Percentiles rank a stretch among this genome's conserved stretches.
Evolutionary conservation across 2,888 invertebrate genomes (phyloP).

Genomic region (Parapristionchus giblindavisi): DNA sequence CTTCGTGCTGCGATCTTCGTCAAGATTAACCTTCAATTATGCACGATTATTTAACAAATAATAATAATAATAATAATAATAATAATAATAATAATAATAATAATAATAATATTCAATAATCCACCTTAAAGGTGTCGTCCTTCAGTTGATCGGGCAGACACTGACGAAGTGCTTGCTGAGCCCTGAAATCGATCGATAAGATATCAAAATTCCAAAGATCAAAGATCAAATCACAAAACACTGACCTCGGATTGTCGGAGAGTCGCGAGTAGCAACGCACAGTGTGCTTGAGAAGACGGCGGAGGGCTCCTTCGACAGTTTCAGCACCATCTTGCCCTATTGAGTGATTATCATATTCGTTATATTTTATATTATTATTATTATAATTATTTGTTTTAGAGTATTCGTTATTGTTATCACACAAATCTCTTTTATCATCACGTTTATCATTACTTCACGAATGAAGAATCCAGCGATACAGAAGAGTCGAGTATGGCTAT

Average conservation of each 20-base stretch:
- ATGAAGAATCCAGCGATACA: no score
- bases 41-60: no score
- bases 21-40: conserved; percentile 50
- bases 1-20: conserved; percentile 96
- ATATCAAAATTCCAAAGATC: conserved; percentile 41
- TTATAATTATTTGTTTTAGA: no score
- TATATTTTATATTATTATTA: conserved; percentile 7
- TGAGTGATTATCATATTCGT: no score
- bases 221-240: conserved; percentile 35
- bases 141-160: conserved; percentile 96
- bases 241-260: conserved; percentile 91
- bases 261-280: conserved; percentile 95
- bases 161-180: conserved; percentile 92
- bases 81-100: no score
- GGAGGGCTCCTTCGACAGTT: conserved; percentile 94
- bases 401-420: no score
- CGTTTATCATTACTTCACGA: no score
- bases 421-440: no score
- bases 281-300: conserved; percentile 96
- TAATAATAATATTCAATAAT: no score
- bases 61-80: no score
- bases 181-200: conserved; percentile 77
- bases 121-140: conserved; percentile 92
- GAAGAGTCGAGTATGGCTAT: no score
- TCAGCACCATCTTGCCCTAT: conserved; percentile 98